Base-by-base conservation (phyloP, 2,888 invertebrate species). In the Acleris holmiana region DNA sequence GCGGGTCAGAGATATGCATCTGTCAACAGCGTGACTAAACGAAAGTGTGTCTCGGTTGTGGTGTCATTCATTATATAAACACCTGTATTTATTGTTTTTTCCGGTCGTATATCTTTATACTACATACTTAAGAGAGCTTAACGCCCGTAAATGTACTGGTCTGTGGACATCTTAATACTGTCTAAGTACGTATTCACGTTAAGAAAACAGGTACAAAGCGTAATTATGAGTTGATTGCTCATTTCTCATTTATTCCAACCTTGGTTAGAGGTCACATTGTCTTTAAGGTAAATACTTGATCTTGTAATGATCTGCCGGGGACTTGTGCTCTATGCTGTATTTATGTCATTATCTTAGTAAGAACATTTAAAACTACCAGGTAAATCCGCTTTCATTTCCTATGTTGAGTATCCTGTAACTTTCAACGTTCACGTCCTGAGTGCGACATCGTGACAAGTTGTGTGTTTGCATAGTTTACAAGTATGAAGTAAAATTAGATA, bases 11-110 rank as follows among this genome's bases (percentile, higher is more conserved):
- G 35, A 35, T 35, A 35, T 29, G 50, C 56, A 57, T 50, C 17
- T 46, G 50, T 50, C 62, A 56, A 62, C 56, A 50, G 10, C 50
- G 62, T 62, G 56, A 21, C 41, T 35, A 15, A 19, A 15, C 18
- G 53, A 35, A 53, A 40, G n/a, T 44, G 15, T 17, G 15, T 15
- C 44, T 44, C 17, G n/a, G 2, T n/a, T 4, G 41, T 44, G 15
- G 5, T 44, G 35, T 13, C 35, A 13, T 35, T 13, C 8, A 35
- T 13, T 13, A 4, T 35, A 3, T 35, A 35, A 13, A 35, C 4
- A 13, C 35, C 35, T 13, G 13, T 35, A 35, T 13, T 13, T 35
- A 35, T 35, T 35, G 35, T 35, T 35, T 35, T n/a, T 10, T 35
- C 13, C 35, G 35, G 35, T 29, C 8, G 8, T 8, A 29, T 8